Conservation (phyloP, 2,888 invertebrate species). For the Theristus sp. region DNA sequence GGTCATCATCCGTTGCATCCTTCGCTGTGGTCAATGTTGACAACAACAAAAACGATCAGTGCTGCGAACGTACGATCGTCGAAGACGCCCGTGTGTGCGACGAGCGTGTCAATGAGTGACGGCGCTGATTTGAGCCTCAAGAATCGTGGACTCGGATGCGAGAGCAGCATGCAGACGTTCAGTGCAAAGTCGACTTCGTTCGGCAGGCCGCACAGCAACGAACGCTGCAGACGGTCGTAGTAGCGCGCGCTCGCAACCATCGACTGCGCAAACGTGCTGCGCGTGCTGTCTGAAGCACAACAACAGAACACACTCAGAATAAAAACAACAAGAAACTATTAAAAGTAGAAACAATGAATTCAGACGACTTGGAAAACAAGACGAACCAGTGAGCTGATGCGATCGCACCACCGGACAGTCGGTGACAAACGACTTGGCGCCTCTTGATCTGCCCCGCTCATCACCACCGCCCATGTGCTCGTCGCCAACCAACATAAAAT, state of each 20-base stretch:
- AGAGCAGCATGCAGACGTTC: conserved; percentile 78
- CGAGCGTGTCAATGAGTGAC: conserved; percentile 60
- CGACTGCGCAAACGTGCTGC: too few species aligned
- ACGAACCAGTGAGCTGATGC: background rate
- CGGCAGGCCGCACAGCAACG: conserved; percentile 75
- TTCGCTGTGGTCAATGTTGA: too few species aligned
- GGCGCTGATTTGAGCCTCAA: conserved; percentile 64
- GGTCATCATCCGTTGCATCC: too few species aligned
- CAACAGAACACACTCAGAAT: too few species aligned
- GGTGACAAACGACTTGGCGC: background rate
- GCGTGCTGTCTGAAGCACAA: too few species aligned
- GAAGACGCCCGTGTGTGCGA: conserved; percentile 82
- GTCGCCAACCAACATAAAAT: background rate
- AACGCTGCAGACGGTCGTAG: conserved; percentile 62
- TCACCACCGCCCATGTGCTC: background rate
- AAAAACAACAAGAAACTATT: background rate
- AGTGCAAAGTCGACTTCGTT: conserved; percentile 95
- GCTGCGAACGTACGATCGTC: conserved; percentile 42
- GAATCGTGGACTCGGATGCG: conserved; percentile 54
- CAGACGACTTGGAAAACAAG: too few species aligned
- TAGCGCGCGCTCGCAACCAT: too few species aligned
- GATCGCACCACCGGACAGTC: background rate
- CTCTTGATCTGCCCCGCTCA: background rate
- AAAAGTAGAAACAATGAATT: too few species aligned
- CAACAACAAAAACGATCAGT: background rate